These are phyloP conservation scores for Operophtera brumata DNA, from an alignment of 2,888 invertebrate genomes.

Conservation along the genomic window DNA sequence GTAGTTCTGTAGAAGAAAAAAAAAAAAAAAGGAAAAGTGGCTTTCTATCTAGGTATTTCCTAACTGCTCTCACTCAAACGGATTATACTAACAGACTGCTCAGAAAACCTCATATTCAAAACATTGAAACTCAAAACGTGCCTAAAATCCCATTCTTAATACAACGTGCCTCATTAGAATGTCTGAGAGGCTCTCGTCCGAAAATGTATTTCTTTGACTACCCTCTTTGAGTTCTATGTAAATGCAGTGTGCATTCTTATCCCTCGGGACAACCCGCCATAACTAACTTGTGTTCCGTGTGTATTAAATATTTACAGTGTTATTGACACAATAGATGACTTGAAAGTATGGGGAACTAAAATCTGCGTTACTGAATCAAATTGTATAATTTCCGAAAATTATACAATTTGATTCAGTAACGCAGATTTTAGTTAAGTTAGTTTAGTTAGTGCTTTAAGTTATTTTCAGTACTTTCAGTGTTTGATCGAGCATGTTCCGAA, in stretches of 20 bases:
- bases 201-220: conserved; percentile 54
- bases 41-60: too few species aligned
- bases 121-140: conserved; percentile 24
- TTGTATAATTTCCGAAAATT: too few species aligned
- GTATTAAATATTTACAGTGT: conserved; percentile 20
- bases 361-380: background rate
- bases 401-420: too few species aligned
- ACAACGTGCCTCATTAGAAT: conserved; percentile 64
- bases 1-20: too few species aligned
- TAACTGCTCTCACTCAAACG: too few species aligned
- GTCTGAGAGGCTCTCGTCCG: conserved; percentile 60
- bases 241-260: conserved; percentile 50
- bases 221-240: conserved; percentile 54
- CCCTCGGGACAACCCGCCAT: conserved; percentile 32
- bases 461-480: too few species aligned
- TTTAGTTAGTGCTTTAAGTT: too few species aligned
- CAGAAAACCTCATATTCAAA: conserved; percentile 10
- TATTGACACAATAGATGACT: conserved; percentile 17
- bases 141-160: conserved; percentile 42
- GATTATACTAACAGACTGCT: background rate
- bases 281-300: conserved; percentile 29
- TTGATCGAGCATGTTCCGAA: too few species aligned
- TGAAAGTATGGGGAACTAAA: background rate
- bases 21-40: too few species aligned
- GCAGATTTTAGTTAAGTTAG: too few species aligned